These are phyloP conservation scores for Falco concolor DNA, from an alignment of 2,797 vertebrate genomes.

Conservation along the genomic window DNA sequence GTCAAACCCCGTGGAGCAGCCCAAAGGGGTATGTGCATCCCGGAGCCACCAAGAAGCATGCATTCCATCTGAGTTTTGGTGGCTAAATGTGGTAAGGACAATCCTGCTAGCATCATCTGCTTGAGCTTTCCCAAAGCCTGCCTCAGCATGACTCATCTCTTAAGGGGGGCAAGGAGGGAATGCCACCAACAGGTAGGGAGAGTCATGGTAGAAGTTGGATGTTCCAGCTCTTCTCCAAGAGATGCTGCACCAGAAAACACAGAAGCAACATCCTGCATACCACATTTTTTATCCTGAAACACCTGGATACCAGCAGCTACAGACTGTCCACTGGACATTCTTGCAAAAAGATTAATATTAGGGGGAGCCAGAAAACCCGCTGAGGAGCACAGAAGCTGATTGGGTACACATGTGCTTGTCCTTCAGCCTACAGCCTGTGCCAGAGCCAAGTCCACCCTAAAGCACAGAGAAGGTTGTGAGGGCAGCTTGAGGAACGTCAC, in stretches of 20 bases:
- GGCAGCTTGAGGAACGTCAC: background rate
- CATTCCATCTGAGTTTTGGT: background rate
- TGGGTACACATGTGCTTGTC: rapidly evolving
- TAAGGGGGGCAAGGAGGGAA: background rate
- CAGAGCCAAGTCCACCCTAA: background rate
- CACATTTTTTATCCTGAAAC: background rate
- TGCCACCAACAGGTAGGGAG: background rate
- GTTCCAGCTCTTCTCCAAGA: background rate
- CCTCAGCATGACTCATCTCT: background rate
- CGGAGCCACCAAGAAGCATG: background rate
- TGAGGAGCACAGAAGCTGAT: background rate
- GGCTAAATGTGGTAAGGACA: background rate
- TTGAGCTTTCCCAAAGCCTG: background rate
- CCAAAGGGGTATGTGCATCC: rapidly evolving
- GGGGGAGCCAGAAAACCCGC: background rate
- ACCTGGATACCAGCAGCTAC: background rate
- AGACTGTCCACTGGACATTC: background rate
- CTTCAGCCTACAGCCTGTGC: background rate
- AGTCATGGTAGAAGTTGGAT: background rate
- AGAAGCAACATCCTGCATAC: background rate
- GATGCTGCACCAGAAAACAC: background rate
- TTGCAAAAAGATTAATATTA: background rate
- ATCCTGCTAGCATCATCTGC: background rate
- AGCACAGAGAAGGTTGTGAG: background rate
- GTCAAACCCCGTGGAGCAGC: background rate